Conservation (phyloP, 2,113 vertebrate genomes). For the Macquaria australasica region DNA sequence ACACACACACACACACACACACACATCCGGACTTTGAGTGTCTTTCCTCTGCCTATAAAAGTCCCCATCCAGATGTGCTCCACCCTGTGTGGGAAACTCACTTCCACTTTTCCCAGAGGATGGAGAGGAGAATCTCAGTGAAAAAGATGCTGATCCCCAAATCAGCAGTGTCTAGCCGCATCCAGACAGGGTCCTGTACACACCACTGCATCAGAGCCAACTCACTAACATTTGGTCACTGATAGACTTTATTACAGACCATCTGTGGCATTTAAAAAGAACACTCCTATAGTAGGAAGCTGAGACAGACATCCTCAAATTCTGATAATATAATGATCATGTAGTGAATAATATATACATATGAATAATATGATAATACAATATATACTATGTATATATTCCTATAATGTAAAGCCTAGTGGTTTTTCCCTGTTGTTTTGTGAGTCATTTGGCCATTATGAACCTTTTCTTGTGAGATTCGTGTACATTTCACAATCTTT, state of each 20-base stretch:
- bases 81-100: background rate
- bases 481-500: background rate
- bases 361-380: background rate
- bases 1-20: slow-evolving; percentile 7
- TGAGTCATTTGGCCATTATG: background rate
- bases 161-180: background rate
- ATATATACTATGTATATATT: background rate
- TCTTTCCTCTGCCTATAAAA: slow-evolving; percentile 11
- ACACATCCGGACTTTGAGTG: slow-evolving; percentile 12
- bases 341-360: too few species aligned
- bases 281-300: background rate
- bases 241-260: background rate
- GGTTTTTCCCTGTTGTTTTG: background rate
- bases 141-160: background rate
- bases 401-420: background rate
- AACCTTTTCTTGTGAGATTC: background rate
- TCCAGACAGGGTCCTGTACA: background rate
- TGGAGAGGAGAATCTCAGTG: background rate
- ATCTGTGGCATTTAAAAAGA: background rate
- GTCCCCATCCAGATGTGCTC: slow-evolving; percentile 22
- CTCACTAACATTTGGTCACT: background rate
- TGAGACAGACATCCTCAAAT: background rate
- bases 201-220: background rate
- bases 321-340: background rate
- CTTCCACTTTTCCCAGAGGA: background rate